phyloP scores from a whole-genome alignment of 2,888 invertebrate species.

The Eucera pruinosa region DNA sequence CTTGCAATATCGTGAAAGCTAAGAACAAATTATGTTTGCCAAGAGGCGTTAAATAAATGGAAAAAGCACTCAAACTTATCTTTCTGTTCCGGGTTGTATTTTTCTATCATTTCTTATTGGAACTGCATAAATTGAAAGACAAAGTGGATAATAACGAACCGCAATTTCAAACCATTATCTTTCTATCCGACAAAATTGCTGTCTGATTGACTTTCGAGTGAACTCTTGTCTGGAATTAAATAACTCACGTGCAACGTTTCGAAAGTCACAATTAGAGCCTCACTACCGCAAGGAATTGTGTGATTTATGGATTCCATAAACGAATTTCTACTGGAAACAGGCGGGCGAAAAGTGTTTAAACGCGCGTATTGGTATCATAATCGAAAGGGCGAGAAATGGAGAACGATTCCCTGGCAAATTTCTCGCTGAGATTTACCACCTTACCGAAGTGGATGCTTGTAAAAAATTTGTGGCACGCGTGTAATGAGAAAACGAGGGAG shows the following conservation, averaged over 20 bases:
- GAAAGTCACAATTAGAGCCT: conserved; percentile 29
- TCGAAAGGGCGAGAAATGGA: not conserved
- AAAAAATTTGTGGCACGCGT: conserved; percentile 39
- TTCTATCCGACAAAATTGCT: not conserved
- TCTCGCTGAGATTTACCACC: not conserved
- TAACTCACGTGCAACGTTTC: conserved; percentile 4
- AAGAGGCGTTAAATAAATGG: no score
- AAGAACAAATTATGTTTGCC: no score
- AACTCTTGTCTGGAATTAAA: conserved; percentile 1
- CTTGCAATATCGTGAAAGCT: no score
- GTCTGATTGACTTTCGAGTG: not conserved
- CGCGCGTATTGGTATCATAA: conserved; percentile 7
- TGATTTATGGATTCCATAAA: conserved; percentile 3
- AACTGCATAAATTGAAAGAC: no score
- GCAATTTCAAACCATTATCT: no score
- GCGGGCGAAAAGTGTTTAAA: conserved; percentile 32
- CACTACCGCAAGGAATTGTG: not conserved
- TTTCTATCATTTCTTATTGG: no score
- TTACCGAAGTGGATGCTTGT: not conserved
- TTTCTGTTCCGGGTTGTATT: no score
- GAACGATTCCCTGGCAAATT: conserved; percentile 19
- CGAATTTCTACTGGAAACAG: not conserved
- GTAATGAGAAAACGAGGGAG: conserved; percentile 43
- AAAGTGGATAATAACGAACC: no score
- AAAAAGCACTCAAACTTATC: no score